A percentile compares a stretch with the other conserved stretches of the same genome.
Evolutionary conservation across 2,888 invertebrate genomes (phyloP).

Genomic region (Tenthredo livida): DNA sequence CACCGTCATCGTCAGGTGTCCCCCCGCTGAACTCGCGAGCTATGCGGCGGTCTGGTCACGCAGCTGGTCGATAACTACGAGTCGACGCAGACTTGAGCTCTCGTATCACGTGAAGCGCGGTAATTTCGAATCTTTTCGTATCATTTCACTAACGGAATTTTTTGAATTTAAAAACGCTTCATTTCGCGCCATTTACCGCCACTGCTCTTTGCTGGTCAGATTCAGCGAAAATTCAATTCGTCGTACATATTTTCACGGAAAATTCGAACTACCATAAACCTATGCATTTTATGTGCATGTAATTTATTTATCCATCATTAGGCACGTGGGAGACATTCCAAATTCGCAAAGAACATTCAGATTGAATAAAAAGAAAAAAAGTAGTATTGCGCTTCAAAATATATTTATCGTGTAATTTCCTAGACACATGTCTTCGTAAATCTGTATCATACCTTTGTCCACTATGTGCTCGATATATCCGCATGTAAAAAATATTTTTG

Average conservation of each 20-base stretch:
- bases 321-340: neutral
- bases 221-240: neutral
- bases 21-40: constrained; percentile 25
- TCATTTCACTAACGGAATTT: no score
- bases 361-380: neutral
- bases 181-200: neutral
- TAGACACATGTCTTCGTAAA: neutral
- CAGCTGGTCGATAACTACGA: constrained; percentile 42
- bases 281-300: neutral
- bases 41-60: constrained; percentile 15
- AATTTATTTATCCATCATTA: neutral
- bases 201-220: neutral
- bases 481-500: neutral
- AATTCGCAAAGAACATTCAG: neutral
- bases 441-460: neutral
- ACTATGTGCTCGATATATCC: neutral
- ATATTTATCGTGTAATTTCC: neutral
- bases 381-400: neutral
- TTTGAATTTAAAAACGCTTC: neutral
- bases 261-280: neutral
- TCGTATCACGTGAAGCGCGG: neutral
- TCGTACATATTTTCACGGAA: neutral
- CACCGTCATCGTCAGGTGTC: neutral
- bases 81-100: constrained; percentile 8
- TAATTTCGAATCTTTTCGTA: neutral